Conservation (phyloP, 2,888 invertebrate genomes). For the Frankliniella intonsa region DNA sequence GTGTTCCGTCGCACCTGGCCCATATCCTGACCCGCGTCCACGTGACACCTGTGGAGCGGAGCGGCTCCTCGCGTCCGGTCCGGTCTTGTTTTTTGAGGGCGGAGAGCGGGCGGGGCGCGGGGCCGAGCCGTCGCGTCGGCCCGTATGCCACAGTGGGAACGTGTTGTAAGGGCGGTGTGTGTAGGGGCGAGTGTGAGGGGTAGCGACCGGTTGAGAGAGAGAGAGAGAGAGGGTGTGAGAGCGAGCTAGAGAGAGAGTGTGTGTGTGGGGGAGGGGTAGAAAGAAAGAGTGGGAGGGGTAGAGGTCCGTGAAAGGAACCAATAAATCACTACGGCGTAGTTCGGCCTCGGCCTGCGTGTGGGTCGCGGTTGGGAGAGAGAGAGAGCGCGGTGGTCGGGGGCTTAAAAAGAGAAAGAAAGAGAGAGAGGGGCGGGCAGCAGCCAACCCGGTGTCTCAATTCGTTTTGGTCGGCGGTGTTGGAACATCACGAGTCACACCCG, state of each 20-base stretch:
- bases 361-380: not conserved
- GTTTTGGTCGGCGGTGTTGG: not conserved
- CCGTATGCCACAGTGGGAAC: too few species aligned
- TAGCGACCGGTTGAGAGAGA: too few species aligned
- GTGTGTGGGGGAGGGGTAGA: too few species aligned
- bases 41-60: not conserved
- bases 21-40: too few species aligned
- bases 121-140: too few species aligned
- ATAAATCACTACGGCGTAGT: not conserved
- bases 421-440: not conserved
- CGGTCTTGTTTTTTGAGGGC: not conserved
- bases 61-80: not conserved
- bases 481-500: not conserved
- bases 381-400: not conserved
- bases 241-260: too few species aligned
- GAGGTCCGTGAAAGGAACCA: not conserved
- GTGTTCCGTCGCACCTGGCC: too few species aligned
- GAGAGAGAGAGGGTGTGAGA: too few species aligned
- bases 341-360: not conserved
- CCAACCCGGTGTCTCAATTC: slow-evolving; percentile 12
- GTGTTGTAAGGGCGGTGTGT: too few species aligned
- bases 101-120: too few species aligned
- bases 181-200: too few species aligned
- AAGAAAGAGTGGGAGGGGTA: too few species aligned
- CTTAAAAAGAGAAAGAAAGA: not conserved